A percentile compares a stretch with the other conserved stretches of the same genome.
These are phyloP conservation scores for Campylomormyrus numenius DNA, from an alignment of 2,113 vertebrate genomes.

Conservation along the genomic window DNA sequence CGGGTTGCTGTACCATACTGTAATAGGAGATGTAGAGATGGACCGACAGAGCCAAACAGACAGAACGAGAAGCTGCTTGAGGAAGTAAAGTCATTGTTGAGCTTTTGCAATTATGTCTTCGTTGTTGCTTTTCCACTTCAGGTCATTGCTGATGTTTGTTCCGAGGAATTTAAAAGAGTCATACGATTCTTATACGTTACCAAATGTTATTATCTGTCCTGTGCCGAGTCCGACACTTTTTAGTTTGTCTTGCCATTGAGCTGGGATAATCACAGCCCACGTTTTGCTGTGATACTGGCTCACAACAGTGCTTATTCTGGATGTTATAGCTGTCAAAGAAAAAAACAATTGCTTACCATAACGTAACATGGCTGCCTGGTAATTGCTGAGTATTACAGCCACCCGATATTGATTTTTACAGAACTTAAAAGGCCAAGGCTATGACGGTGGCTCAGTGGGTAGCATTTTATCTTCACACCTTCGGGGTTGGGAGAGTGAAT, in stretches of 20 bases:
- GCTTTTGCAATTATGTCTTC: not conserved
- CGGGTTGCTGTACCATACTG: not conserved
- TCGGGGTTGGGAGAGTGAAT: not conserved
- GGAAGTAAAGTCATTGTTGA: not conserved
- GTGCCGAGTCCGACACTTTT: not conserved
- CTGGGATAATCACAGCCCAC: not conserved
- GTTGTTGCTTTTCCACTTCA: not conserved
- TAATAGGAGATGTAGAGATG: not conserved
- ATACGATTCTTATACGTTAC: not conserved
- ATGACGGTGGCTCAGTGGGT: not conserved
- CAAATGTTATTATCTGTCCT: not conserved
- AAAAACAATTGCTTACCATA: not conserved
- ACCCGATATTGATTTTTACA: not conserved
- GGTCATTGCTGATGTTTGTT: not conserved
- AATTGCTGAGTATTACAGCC: not conserved
- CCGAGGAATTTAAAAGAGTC: not conserved
- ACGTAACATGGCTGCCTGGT: not conserved
- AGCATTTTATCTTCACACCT: not conserved
- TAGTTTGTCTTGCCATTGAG: not conserved
- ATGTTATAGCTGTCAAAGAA: not conserved
- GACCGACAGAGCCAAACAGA: not conserved
- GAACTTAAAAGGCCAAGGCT: not conserved
- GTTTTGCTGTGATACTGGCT: not conserved
- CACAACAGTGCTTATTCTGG: not conserved
- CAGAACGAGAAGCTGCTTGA: not conserved